Evolutionary conservation across 2,113 vertebrate genomes (phyloP).

Genomic region (Syngnathus floridae): DNA sequence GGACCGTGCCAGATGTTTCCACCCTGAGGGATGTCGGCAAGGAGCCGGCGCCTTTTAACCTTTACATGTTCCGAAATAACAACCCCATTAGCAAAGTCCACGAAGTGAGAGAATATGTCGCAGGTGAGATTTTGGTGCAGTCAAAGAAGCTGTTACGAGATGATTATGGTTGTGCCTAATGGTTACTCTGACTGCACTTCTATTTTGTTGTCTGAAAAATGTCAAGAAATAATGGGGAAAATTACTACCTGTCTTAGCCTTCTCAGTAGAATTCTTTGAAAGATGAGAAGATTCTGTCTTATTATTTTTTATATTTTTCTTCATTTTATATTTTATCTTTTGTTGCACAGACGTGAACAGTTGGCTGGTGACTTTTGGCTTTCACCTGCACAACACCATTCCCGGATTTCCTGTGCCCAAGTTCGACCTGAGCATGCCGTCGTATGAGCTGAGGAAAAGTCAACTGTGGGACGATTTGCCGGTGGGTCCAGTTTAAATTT

Average conservation of each 20-base stretch:
- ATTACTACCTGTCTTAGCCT: neutral
- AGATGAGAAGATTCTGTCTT: neutral
- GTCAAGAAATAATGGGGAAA: neutral
- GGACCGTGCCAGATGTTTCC: constrained; percentile 90
- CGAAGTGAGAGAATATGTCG: constrained; percentile 90
- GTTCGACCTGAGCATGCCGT: constrained; percentile 87
- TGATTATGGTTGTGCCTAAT: neutral
- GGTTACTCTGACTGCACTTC: neutral
- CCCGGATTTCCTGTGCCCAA: constrained; percentile 91
- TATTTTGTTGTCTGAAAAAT: neutral
- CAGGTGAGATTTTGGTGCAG: constrained; percentile 71
- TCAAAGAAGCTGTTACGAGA: neutral
- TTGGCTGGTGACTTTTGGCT: constrained; percentile 97
- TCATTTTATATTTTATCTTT: neutral
- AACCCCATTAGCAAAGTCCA: constrained; percentile 96
- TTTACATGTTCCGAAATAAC: constrained; percentile 98
- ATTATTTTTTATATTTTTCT: neutral
- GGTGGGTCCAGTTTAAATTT: constrained; percentile 68
- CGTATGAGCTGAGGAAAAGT: constrained; percentile 90
- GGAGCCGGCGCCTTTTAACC: constrained; percentile 90
- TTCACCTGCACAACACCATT: constrained; percentile 97
- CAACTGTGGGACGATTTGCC: constrained; percentile 94
- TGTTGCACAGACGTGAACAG: constrained; percentile 87
- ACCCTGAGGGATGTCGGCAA: constrained; percentile 85
- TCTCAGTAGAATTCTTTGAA: neutral